Evolutionary conservation across 2,113 vertebrate species (phyloP).

Genomic region (Antigone vipio): DNA sequence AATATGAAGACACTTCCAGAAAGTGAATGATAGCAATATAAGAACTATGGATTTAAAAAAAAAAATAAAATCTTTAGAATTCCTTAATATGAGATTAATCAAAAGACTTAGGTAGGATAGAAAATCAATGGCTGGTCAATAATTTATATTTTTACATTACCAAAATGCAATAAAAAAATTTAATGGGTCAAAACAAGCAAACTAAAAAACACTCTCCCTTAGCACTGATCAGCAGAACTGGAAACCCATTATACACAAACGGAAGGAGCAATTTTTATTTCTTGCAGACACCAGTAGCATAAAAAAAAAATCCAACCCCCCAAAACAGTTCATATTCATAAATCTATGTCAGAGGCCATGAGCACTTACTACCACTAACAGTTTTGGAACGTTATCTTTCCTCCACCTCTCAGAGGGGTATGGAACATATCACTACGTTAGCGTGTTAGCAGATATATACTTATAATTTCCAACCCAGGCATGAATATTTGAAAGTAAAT

Average conservation of each 20-base stretch:
- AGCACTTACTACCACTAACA: neutral
- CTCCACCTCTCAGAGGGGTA: neutral
- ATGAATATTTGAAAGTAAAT: neutral
- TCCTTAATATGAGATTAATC: neutral
- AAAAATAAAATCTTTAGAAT: neutral
- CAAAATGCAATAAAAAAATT: neutral
- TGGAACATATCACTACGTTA: neutral
- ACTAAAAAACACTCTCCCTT: neutral
- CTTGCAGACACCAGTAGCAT: neutral
- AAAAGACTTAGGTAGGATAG: neutral
- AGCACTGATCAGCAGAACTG: neutral
- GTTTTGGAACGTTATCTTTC: neutral
- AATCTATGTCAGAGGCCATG: neutral
- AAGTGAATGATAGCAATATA: neutral
- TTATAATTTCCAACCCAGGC: neutral
- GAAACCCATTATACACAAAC: neutral
- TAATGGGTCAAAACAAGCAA: neutral
- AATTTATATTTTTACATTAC: neutral
- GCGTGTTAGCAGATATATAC: neutral
- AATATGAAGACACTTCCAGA: neutral
- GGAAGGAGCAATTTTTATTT: neutral
- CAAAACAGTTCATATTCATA: neutral
- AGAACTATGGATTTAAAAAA: neutral
- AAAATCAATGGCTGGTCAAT: neutral
- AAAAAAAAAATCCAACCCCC: neutral